These are phyloP conservation scores for Noctua janthina DNA, from an alignment of 2,888 invertebrate genomes.

Conservation along the genomic window DNA sequence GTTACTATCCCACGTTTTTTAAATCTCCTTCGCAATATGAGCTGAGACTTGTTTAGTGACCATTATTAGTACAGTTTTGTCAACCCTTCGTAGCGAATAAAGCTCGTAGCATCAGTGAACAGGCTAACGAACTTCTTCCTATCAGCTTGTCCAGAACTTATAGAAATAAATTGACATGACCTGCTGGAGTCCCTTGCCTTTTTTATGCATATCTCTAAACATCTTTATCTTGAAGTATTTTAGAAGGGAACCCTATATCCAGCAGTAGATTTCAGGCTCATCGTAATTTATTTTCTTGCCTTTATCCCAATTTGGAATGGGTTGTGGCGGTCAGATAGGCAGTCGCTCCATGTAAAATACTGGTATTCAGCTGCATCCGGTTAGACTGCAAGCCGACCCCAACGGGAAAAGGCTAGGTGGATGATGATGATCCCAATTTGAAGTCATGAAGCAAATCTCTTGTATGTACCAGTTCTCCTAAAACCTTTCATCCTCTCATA, in stretches of 20 bases:
- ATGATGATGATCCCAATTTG: too few species aligned
- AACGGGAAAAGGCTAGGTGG: too few species aligned
- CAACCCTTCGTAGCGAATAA: too few species aligned
- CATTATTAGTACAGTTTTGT: neutral
- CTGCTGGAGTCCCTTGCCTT: too few species aligned
- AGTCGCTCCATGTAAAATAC: too few species aligned
- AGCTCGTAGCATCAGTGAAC: neutral
- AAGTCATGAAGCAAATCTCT: neutral
- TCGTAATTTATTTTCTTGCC: neutral
- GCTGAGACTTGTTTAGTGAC: neutral
- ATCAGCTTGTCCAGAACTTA: neutral
- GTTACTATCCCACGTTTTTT: neutral
- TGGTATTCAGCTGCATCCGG: too few species aligned
- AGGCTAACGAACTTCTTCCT: neutral
- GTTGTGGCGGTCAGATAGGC: too few species aligned
- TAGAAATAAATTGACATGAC: neutral
- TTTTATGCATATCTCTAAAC: too few species aligned
- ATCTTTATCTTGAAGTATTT: too few species aligned
- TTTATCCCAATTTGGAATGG: neutral
- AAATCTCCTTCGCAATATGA: neutral
- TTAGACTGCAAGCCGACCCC: too few species aligned
- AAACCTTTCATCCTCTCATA: neutral
- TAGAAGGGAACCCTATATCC: too few species aligned
- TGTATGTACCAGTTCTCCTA: neutral
- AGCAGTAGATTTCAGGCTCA: neutral